A percentile compares a stretch with the other conserved stretches of the same genome.
Evolutionary conservation across 2,888 invertebrate species (phyloP).

Genomic region (Allolobophora icterica): DNA sequence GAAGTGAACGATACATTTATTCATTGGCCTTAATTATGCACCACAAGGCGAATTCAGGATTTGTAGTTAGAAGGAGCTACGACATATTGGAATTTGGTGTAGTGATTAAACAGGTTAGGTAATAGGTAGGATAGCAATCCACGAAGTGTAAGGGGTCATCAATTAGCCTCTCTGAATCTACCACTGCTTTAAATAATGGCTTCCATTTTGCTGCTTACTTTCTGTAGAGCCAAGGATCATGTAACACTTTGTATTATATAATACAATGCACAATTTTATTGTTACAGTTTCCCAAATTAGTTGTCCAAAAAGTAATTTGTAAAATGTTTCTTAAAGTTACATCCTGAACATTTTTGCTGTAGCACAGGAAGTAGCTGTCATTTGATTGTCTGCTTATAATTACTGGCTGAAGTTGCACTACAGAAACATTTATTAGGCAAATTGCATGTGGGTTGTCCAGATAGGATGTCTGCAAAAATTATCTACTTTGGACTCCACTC

Average conservation of each 20-base stretch:
- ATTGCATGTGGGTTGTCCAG: background rate
- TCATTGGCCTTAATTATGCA: background rate
- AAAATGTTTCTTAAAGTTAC: background rate
- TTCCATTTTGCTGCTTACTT: background rate
- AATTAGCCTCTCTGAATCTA: background rate
- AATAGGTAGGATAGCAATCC: background rate
- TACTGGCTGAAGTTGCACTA: background rate
- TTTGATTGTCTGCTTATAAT: background rate
- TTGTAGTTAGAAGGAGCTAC: background rate
- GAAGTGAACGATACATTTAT: background rate
- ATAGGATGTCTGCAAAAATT: too few species aligned
- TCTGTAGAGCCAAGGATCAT: background rate
- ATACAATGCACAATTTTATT: background rate
- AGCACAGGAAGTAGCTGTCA: background rate
- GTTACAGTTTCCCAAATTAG: background rate
- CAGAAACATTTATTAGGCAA: background rate
- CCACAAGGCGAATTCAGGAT: conserved; percentile 17
- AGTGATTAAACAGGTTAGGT: background rate
- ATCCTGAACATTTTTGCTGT: background rate
- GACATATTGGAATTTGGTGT: background rate
- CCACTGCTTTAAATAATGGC: background rate
- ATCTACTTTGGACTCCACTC: too few species aligned
- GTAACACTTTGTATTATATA: background rate
- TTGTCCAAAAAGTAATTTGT: background rate
- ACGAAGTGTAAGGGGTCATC: background rate